Evolutionary conservation across 2,113 vertebrate genomes (phyloP), one percentile per base, ranked within the genome.

Genomic region (Hipposideros armiger): DNA sequence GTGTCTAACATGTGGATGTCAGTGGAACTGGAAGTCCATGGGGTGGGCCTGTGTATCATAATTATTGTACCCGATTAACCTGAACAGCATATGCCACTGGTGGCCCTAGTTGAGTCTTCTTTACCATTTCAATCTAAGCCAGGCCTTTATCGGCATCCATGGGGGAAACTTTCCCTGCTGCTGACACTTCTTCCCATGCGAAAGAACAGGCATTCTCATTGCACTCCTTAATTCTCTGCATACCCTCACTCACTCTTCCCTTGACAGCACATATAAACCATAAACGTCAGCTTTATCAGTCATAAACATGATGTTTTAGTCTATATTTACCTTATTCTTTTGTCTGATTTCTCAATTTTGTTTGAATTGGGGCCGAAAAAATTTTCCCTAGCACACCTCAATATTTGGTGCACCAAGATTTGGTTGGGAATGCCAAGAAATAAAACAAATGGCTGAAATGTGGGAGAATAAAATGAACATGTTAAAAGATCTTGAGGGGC

Each of bases 341-440:
- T 69, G 8, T 87, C 74, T 87, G 72, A 81, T 40, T 77, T 78
- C n/a, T 95, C n/a, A 81, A 16, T 20, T 66, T 19, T n/a, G 7
- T 82, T 66, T 93, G n/a, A 83, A 92, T 60, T 50, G 42, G 73
- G 52, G 16, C 15, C 86, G 36, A n/a, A 26, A 81, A 73, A 64
- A 4, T 20, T 64, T 95, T 67, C 36, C 74, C 42, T 70, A 80
- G 40, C 82, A 70, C 20, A 72, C 3, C 10, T 22, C 50, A 47
- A 84, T 13, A 60, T 70, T 83, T 83, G 28, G 32, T 66, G 6
- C 32, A 74, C 36, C 36, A 36, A 36, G 36, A 36, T 36, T 76
- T 90, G 24, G 16, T 50, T 45, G 47, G 66, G 70, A 96, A 90
- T 36, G 45, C 6, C 42, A n/a, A 89, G 50, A 86, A 92, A 82